Evolutionary conservation across 1,140 invertebrate species (phyloP), one percentile per base, ranked within the genome.

Genomic region (Drosophila repleta): DNA sequence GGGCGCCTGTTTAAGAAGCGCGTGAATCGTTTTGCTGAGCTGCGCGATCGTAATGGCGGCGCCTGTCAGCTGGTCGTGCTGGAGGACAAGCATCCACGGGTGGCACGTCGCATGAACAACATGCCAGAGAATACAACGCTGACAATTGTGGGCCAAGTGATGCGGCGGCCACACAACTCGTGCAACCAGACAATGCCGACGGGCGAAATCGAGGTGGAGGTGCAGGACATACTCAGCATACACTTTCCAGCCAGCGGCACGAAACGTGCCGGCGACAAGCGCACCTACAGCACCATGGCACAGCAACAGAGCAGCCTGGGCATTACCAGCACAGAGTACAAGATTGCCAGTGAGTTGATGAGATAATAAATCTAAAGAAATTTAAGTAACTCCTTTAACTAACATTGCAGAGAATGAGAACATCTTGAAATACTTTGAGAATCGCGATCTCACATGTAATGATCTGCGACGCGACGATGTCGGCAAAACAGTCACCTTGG

Each of bases 361-460:
- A 35, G 1, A 17, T 43, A 15, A 6, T 4, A 4, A 8, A 0
- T 17, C 17, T 6, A 43, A 7, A 0, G 8, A 8, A 18, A 43
- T 8, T 18, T 17, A 43, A 7, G 2, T 43, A 17, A 43, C 5
- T 18, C 6, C 6, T n/a, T 7, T 17, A 48, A 48, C 5, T 32
- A 7, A 2, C 18, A 7, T 51, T 55, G 15, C 45, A 92, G 91
- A 90, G 58, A 91, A 74, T 43, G 91, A 92, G 15, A 91, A 91
- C 41, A 85, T 92, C 24, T 74, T 92, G 6, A 90, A 90, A 55
- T 91, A 92, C 78, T 94, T 94, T 88, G 91, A 92, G 24, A 92
- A 92, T 32, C 92, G 96, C 53, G 94, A 93, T 53, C 94, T 96
- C 74, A 95, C 95, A 1, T 97, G 96, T 92, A 96, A 96, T 21